phyloP scores from a whole-genome alignment of 2,113 vertebrate genomes.

The Merops nubicus region DNA sequence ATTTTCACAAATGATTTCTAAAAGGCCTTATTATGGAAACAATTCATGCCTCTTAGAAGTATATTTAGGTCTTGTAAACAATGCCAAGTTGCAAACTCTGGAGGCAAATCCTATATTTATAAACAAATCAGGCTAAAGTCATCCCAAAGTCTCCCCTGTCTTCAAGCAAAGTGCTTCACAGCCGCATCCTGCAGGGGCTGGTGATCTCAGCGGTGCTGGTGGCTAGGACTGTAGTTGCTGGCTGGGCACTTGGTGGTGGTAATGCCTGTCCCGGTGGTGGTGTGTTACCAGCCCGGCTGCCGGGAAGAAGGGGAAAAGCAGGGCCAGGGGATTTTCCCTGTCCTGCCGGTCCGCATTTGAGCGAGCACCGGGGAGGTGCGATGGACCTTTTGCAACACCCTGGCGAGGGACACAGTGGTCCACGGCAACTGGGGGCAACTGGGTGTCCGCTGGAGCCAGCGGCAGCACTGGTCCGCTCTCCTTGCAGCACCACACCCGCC shows the following conservation, averaged over 20 bases:
- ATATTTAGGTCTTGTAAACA: conserved; percentile 40
- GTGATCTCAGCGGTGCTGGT: neutral
- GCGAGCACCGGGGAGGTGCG: rapidly evolving
- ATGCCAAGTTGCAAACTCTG: neutral
- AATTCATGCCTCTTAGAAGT: conserved; percentile 14
- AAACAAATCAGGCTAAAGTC: conserved; percentile 16
- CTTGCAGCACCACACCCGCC: rapidly evolving
- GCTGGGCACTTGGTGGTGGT: neutral
- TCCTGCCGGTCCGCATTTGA: neutral
- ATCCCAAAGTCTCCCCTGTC: neutral
- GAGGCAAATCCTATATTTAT: conserved; percentile 27
- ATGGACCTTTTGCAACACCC: neutral
- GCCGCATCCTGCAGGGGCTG: neutral
- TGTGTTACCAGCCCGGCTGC: neutral
- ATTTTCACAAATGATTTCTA: neutral
- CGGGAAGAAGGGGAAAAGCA: neutral
- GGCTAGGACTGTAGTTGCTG: no score
- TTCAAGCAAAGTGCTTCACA: neutral
- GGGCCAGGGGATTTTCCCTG: rapidly evolving
- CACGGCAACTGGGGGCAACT: rapidly evolving
- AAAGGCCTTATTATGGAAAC: conserved; percentile 18
- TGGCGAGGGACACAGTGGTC: rapidly evolving
- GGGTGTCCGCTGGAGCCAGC: rapidly evolving
- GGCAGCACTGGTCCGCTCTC: neutral
- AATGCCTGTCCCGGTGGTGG: rapidly evolving